Base-by-base conservation (phyloP, 2,113 vertebrate genomes). In the Xenopus tropicalis region DNA sequence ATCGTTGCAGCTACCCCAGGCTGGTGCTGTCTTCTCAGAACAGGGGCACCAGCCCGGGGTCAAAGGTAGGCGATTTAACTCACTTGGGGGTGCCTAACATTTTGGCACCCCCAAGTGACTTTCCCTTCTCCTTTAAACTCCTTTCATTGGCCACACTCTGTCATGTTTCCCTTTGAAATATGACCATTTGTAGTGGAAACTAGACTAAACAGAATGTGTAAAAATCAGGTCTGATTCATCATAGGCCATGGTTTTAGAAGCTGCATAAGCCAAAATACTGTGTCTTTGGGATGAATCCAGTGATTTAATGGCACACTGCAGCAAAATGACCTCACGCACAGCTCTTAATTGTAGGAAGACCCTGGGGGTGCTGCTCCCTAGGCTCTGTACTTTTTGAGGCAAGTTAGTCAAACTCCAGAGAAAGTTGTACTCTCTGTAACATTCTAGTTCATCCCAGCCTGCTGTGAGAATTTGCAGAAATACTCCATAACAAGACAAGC, bases 211-310 rank as follows among this genome's bases (percentile, higher is more conserved):
- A 98, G 86, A 78, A 97, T 87, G 70, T 94, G 94, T 12, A 98
- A 85, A 58, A 98, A 82, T 58, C 89, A 91, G 42, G 96, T 94
- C 79, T 96, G 96, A 79, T 88, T 92, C 19, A 96, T 91, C 79
- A 95, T 90, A 52, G 94, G 94, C 95, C 93, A 96, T 0, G 94
- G 93, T 69, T 92, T 95, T 58, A 98, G 82, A 70, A 98, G 91
- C 0, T 90, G 83, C 0, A 83, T 90, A 23, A 98, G 76, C 96
- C 96, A 97, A 78, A 97, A 96, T 4, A 88, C 89, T 1, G 79
- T 85, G 16, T 95, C 92, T 0, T 77, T 82, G 12, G 61, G 85
- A 54, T 84, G 86, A 0, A 64, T 74, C 84, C 93, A 93, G 1
- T 87, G 89, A 66, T 92, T 88, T 78, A 98, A 83, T 12, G 97